Conservation (phyloP, 2,113 vertebrate species). For the Anhinga anhinga region DNA sequence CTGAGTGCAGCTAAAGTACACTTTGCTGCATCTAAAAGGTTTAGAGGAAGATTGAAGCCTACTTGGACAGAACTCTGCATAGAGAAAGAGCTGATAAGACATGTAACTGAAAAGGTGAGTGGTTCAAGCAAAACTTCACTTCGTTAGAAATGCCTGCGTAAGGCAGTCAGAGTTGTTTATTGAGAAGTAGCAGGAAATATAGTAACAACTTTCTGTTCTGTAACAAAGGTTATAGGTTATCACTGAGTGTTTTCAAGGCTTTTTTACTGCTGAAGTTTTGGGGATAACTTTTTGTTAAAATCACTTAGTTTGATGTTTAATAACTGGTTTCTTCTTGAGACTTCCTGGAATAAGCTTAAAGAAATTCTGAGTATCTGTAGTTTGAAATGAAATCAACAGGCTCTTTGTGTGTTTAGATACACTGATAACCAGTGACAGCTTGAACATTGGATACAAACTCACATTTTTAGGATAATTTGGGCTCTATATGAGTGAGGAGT, state of each 20-base stretch:
- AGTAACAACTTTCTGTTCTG: background rate
- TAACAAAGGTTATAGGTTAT: background rate
- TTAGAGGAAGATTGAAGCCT: background rate
- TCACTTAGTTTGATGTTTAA: background rate
- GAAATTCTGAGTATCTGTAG: background rate
- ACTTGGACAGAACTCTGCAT: background rate
- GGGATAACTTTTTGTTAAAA: background rate
- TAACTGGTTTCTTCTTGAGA: background rate
- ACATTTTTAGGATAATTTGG: background rate
- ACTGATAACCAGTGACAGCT: background rate
- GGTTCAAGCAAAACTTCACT: background rate
- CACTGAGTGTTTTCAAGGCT: background rate
- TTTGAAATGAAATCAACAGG: background rate
- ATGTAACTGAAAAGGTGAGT: background rate
- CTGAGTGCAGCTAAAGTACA: background rate
- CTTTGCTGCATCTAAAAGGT: background rate
- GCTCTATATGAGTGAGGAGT: accelerated
- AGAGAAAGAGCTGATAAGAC: background rate
- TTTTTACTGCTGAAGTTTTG: background rate
- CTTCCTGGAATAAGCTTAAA: background rate
- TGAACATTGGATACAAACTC: background rate
- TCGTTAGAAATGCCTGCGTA: background rate
- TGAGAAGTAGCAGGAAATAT: background rate
- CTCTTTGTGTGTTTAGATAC: background rate
- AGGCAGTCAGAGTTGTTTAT: background rate